phyloP scores from a whole-genome alignment of 2,888 invertebrate species.

The Dendrolimus pini region DNA sequence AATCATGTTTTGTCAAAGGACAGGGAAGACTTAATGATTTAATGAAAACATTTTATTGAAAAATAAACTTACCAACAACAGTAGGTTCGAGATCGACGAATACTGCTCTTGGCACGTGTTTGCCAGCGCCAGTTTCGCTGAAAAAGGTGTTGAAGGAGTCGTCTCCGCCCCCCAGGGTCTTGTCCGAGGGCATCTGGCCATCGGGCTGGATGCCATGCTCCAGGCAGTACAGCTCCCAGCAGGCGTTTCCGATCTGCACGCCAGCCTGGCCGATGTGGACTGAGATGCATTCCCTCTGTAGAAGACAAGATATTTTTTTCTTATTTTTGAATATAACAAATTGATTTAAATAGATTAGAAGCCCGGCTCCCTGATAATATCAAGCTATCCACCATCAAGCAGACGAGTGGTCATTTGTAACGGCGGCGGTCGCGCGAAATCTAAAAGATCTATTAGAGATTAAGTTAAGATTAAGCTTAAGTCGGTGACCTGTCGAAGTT shows the following conservation, averaged over 20 bases:
- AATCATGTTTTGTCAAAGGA: no score
- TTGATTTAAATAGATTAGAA: no score
- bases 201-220: constrained; percentile 91
- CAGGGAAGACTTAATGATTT: no score
- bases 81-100: constrained; percentile 96
- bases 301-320: not conserved
- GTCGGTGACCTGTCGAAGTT: no score
- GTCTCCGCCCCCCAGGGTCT: constrained; percentile 83
- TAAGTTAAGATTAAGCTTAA: no score
- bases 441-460: no score
- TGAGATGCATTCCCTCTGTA: constrained; percentile 90
- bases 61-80: constrained; percentile 82
- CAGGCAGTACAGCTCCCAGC: constrained; percentile 91
- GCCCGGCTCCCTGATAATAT: no score
- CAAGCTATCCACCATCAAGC: no score
- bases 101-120: constrained; percentile 92
- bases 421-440: no score
- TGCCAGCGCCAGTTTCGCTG: constrained; percentile 85
- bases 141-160: constrained; percentile 89
- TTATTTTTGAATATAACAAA: no score
- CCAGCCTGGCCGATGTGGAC: constrained; percentile 92
- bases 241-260: constrained; percentile 91
- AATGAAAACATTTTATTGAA: no score
- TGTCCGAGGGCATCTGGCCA: constrained; percentile 91
- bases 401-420: no score